Conservation (phyloP, 2,113 vertebrate species). For the Toxotes jaculatrix region DNA sequence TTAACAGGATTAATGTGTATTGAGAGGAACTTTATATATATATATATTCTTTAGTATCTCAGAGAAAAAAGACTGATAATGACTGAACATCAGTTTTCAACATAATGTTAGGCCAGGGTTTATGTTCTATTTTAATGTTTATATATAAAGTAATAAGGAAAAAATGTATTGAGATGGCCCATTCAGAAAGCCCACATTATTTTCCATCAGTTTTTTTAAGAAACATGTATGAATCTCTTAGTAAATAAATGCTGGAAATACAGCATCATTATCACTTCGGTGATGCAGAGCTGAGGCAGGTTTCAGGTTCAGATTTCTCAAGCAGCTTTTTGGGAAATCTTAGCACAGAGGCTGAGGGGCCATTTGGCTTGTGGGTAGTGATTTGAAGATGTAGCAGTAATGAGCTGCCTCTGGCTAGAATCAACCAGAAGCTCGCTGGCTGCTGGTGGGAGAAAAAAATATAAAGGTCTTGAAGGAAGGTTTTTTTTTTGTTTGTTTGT, state of each 20-base stretch:
- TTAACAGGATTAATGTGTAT: background rate
- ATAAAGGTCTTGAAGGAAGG: too few relatives aligned
- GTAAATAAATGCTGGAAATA: background rate
- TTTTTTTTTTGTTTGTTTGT: background rate
- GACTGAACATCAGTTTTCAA: background rate
- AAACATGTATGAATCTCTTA: background rate
- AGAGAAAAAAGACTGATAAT: background rate
- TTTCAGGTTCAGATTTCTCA: constrained; percentile 23
- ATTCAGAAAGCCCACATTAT: background rate
- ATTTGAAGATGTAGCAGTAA: constrained; percentile 54
- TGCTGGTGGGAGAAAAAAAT: constrained; percentile 33
- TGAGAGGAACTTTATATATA: background rate
- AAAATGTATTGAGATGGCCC: background rate
- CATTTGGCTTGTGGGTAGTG: constrained; percentile 45
- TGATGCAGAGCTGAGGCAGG: background rate
- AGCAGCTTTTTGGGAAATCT: constrained; percentile 8
- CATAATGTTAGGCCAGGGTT: background rate
- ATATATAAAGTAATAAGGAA: background rate
- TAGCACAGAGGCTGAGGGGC: constrained; percentile 4
- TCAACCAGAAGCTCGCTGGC: constrained; percentile 12
- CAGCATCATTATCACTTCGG: background rate
- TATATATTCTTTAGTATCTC: background rate
- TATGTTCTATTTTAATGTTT: background rate
- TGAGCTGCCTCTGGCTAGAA: constrained; percentile 48
- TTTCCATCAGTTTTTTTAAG: background rate